These are phyloP conservation scores for Trichomycterus rosablanca DNA, from an alignment of 2,113 vertebrate genomes.

Conservation along the genomic window DNA sequence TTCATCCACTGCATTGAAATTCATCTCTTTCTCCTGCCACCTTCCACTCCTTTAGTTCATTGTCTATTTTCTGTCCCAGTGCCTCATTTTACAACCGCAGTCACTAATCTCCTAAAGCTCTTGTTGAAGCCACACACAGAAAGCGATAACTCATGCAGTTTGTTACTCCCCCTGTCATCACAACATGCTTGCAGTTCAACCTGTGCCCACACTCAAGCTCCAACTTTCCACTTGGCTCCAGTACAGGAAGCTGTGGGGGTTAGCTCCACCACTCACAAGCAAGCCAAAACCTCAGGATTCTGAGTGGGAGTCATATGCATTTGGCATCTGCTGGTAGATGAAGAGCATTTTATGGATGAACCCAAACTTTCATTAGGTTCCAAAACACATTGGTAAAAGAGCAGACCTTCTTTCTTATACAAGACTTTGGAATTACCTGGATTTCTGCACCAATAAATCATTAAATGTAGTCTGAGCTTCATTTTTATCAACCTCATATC, in stretches of 20 bases:
- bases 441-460: neutral
- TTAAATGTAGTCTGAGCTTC: no score
- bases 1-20: neutral
- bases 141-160: slow-evolving; percentile 9
- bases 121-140: slow-evolving; percentile 15
- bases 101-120: slow-evolving; percentile 21
- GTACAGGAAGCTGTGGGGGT: neutral
- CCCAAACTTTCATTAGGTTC: neutral
- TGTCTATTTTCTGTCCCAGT: slow-evolving; percentile 16
- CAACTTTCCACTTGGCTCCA: slow-evolving; percentile 18
- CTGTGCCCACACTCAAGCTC: neutral
- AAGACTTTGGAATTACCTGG: neutral
- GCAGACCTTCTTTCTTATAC: neutral
- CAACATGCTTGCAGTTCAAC: neutral
- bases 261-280: neutral
- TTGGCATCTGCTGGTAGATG: slow-evolving; percentile 2
- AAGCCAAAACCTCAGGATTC: slow-evolving; percentile 16
- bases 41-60: neutral
- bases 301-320: slow-evolving; percentile 14
- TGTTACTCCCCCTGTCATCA: slow-evolving; percentile 40
- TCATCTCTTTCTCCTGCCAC: slow-evolving; percentile 2
- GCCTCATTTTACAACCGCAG: slow-evolving; percentile 20
- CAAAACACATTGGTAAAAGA: slow-evolving; percentile 9
- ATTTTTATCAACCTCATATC: no score
- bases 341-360: slow-evolving; percentile 12